Conservation (phyloP, 2,113 vertebrate genomes). For the Eptesicus fuscus region DNA sequence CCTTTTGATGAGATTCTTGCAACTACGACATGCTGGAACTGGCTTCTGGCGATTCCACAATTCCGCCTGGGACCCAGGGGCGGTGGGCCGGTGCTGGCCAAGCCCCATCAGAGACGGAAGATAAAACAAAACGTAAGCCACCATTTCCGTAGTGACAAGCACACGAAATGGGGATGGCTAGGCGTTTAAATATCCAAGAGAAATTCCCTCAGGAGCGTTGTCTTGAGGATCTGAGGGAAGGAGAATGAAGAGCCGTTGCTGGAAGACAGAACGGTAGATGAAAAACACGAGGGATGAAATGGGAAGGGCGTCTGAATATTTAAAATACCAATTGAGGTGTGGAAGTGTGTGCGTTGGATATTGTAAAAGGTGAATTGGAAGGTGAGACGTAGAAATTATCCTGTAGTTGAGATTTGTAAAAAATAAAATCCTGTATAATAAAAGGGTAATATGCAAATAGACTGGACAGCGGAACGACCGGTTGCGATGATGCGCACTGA, state of each 20-base stretch:
- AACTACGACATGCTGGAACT: no score
- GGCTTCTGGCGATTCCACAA: no score
- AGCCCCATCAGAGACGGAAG: not conserved
- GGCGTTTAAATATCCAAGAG: rapidly evolving
- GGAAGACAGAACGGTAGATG: not conserved
- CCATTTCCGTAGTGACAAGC: no score
- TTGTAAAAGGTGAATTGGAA: not conserved
- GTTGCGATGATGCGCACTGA: no score
- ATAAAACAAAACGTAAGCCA: rapidly evolving
- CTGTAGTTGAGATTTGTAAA: not conserved
- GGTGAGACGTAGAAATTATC: not conserved
- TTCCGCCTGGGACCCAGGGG: no score
- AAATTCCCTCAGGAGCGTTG: no score
- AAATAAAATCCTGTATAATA: not conserved
- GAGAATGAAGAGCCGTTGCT: rapidly evolving
- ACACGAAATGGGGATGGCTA: rapidly evolving
- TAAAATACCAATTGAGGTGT: not conserved
- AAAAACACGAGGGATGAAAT: no score
- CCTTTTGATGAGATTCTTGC: no score
- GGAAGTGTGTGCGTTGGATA: rapidly evolving
- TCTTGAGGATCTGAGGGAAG: not conserved
- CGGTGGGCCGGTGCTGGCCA: not conserved
- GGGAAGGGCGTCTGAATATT: not conserved
- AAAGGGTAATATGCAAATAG: no score
- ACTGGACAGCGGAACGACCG: no score